A percentile compares a stretch with the other conserved stretches of the same genome.
phyloP scores from a whole-genome alignment of 2,888 invertebrate species.

The Congeria kusceri region DNA sequence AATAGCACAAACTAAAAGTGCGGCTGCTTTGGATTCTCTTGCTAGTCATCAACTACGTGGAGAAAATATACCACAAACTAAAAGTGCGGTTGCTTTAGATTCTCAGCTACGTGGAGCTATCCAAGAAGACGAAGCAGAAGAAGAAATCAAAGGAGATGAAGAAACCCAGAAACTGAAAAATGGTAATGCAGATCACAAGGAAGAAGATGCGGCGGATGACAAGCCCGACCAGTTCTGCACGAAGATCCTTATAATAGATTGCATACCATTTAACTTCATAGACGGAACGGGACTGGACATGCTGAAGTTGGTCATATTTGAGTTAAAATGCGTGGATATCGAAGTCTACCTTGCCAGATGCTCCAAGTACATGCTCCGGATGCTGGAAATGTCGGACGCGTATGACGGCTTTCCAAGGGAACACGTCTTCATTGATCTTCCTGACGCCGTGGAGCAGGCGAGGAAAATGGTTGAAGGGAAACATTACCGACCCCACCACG shows the following conservation, averaged over 20 bases:
- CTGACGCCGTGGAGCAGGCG: conserved; percentile 68
- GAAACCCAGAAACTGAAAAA: background rate
- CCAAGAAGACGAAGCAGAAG: background rate
- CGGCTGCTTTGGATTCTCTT: background rate
- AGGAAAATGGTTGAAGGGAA: conserved; percentile 13
- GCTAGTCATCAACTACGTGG: background rate
- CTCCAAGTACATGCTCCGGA: conserved; percentile 61
- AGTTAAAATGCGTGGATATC: conserved; percentile 65
- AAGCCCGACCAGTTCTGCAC: conserved; percentile 16
- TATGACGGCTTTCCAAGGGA: conserved; percentile 61
- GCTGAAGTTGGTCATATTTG: conserved; percentile 68
- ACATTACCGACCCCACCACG: background rate
- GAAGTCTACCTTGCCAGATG: conserved; percentile 72
- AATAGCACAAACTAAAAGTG: background rate
- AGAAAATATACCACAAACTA: too few species aligned
- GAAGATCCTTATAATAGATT: conserved; percentile 75
- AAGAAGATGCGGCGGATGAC: background rate
- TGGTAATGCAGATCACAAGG: background rate
- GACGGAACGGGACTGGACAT: conserved; percentile 78
- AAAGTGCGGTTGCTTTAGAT: background rate
- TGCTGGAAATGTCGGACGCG: conserved; percentile 69
- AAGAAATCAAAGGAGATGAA: background rate
- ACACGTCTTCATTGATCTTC: conserved; percentile 67
- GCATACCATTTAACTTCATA: conserved; percentile 78
- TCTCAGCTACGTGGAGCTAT: background rate